Base-by-base conservation (phyloP, 1,140 invertebrate genomes). In the Laupala kohalensis region DNA sequence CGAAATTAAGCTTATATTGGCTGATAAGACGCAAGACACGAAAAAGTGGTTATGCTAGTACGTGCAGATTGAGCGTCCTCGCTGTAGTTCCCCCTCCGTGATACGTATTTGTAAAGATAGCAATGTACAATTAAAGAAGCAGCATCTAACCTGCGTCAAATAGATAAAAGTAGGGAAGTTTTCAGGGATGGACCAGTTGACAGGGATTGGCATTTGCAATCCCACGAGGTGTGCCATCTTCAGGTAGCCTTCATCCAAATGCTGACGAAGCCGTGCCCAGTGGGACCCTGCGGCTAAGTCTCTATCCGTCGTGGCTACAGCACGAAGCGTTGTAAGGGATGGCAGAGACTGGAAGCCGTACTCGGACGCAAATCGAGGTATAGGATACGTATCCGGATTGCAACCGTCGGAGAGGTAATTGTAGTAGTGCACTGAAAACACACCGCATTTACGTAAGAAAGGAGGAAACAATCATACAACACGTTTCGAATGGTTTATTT, bases 271-370 rank as follows among this genome's bases (percentile, higher is more conserved):
- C 62, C 85, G 75, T 73, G 93, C 82, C 64, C 91, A 86, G 1
- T 84, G 74, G 69, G 88, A 91, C 5, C 81, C 76, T 26, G 87
- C 79, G 26, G 77, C 76, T 69, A 91, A 86, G 79, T 96, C 90
- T 29, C 83, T 78, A 0, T 74, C 74, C 30, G 37, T 15, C 27
- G 82, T 76, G 2, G 86, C 85, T 0, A 84, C 87, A 24, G 84
- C 84, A 72, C 74, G 76, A 76, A 91, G 81, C 4, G 90, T 87
- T 27, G 82, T 79, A 15, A 88, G 79, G 5, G 88, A 89, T 0
- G 96, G 94, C 62, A 93, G 83, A 4, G 95, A 93, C 80, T 98
- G 95, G 74, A 95, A 91, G 13, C 97, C 97, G 79, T 97, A 99
- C 80, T 99, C 97, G 0, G 96, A 97, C 23, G 90, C 87, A 81